A percentile compares a stretch with the other conserved stretches of the same genome.
These are phyloP conservation scores for Spondyliosoma cantharus DNA, from an alignment of 2,797 vertebrate species.

Conservation along the genomic window DNA sequence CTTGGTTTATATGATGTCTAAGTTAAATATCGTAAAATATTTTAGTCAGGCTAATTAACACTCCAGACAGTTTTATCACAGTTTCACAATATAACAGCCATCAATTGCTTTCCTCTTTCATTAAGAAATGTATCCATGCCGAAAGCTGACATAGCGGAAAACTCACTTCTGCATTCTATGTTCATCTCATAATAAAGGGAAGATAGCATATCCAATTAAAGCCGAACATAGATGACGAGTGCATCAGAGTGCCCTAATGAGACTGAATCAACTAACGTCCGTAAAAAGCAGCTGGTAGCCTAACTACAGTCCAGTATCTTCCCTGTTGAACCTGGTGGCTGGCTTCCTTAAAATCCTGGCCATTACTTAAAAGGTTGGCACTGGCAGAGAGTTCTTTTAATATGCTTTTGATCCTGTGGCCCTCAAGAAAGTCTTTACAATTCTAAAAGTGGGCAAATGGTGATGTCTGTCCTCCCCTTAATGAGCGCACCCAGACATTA, in stretches of 20 bases:
- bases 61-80: conserved; percentile 11
- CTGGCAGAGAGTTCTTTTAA: conserved; percentile 63
- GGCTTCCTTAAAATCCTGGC: conserved; percentile 33
- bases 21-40: conserved; percentile 7
- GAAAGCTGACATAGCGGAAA: conserved; percentile 28
- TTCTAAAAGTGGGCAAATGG: conserved; percentile 66
- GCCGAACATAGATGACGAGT: conserved; percentile 49
- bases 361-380: conserved; percentile 63
- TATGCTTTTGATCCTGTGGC: conserved; percentile 69
- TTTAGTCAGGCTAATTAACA: conserved; percentile 17
- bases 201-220: conserved; percentile 47
- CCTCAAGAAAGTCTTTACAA: conserved; percentile 70
- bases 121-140: conserved; percentile 23
- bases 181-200: conserved; percentile 13
- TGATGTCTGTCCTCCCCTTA: conserved; percentile 65
- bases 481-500: conserved; percentile 69
- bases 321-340: conserved; percentile 28
- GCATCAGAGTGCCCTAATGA: conserved; percentile 21
- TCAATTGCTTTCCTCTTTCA: conserved; percentile 18
- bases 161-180: conserved; percentile 18
- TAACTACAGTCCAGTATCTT: conserved; percentile 7
- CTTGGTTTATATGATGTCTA: neutral
- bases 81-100: conserved; percentile 21
- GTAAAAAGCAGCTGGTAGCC: conserved; percentile 37
- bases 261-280: conserved; percentile 41